Conservation (phyloP, 2,888 invertebrate species). For the Tyria jacobaeae region DNA sequence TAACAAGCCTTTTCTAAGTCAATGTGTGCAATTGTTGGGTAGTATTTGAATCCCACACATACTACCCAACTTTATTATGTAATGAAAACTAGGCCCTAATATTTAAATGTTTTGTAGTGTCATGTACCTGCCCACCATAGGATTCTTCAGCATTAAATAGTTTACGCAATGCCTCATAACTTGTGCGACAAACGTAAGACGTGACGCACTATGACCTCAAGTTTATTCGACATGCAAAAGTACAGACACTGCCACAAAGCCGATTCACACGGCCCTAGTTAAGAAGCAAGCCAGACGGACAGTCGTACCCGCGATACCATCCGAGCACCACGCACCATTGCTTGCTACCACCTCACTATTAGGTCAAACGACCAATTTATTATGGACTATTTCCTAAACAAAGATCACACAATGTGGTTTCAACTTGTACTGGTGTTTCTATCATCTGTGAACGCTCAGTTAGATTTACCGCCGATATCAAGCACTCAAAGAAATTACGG, state of each 20-base stretch:
- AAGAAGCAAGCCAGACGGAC: slow-evolving; percentile 63
- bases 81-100: not conserved
- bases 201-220: slow-evolving; percentile 52
- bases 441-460: slow-evolving; percentile 71
- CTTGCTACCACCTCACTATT: slow-evolving; percentile 54
- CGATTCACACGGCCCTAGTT: slow-evolving; percentile 79
- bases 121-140: not conserved
- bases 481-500: slow-evolving; percentile 72
- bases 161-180: slow-evolving; percentile 30
- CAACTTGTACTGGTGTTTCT: slow-evolving; percentile 60
- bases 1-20: too few species aligned
- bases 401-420: slow-evolving; percentile 61
- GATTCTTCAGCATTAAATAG: not conserved
- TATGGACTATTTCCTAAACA: slow-evolving; percentile 73
- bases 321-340: slow-evolving; percentile 78
- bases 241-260: slow-evolving; percentile 62
- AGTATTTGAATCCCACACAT: too few species aligned
- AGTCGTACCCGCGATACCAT: slow-evolving; percentile 76
- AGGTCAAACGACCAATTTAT: slow-evolving; percentile 58
- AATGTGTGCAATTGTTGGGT: too few species aligned
- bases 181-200: slow-evolving; percentile 36
- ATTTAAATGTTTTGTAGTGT: not conserved
- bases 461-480: slow-evolving; percentile 86
- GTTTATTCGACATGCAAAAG: slow-evolving; percentile 45
- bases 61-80: not conserved